These are phyloP conservation scores for Chrysolophus pictus DNA, from an alignment of 2,797 vertebrate genomes.

Conservation along the genomic window DNA sequence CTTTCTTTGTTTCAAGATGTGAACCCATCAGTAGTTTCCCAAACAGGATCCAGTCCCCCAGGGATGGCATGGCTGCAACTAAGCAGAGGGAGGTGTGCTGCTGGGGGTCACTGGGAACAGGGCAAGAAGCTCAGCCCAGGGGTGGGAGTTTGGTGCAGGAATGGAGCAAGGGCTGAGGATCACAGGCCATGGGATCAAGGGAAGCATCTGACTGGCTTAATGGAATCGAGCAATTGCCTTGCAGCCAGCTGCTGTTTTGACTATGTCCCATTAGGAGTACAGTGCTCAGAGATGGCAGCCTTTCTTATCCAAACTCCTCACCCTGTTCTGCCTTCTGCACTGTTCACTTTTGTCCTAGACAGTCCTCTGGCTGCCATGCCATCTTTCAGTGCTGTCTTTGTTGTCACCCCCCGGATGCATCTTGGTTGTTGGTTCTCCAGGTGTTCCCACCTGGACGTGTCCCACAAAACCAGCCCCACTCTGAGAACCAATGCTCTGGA, in stretches of 20 bases:
- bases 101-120: neutral
- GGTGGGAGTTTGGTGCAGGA: neutral
- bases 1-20: conserved; percentile 20
- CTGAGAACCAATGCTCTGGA: neutral
- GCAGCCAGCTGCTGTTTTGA: neutral
- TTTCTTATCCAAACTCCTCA: neutral
- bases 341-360: neutral
- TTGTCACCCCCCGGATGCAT: neutral
- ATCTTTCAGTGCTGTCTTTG: neutral
- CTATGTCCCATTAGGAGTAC: neutral
- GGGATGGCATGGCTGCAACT: neutral
- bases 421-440: neutral
- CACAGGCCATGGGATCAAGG: neutral
- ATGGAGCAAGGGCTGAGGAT: neutral
- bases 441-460: neutral
- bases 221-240: neutral
- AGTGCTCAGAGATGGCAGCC: neutral
- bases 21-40: conserved; percentile 29
- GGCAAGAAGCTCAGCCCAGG: neutral
- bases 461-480: neutral
- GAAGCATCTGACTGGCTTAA: neutral
- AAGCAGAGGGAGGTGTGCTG: neutral
- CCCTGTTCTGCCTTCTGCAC: neutral
- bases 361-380: neutral
- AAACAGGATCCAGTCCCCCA: neutral